Evolutionary conservation across 2,113 vertebrate genomes (phyloP).

Genomic region (Oxygymnocypris stewartii): DNA sequence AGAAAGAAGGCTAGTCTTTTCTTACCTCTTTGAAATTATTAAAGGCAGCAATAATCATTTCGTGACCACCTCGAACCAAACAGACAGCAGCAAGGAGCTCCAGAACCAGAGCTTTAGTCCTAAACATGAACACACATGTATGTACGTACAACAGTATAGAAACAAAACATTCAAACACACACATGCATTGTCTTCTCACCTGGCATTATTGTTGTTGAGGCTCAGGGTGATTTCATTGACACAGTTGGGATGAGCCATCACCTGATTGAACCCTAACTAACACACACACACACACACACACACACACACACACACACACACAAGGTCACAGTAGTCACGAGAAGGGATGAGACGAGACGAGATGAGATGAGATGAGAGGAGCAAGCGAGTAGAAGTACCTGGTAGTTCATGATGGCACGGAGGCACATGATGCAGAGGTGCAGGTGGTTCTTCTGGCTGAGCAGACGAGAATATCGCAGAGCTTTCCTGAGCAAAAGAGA

Average conservation of each 20-base stretch:
- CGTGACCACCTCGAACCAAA: conserved; percentile 86
- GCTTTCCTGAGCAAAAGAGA: conserved; percentile 73
- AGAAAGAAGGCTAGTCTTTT: not conserved
- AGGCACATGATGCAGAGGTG: conserved; percentile 97
- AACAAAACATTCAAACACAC: not conserved
- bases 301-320: no score
- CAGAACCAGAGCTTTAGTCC: conserved; percentile 90
- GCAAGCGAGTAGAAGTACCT: conserved; percentile 73
- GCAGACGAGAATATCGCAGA: conserved; percentile 78
- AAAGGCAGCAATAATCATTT: conserved; percentile 88
- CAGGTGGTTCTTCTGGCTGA: conserved; percentile 88
- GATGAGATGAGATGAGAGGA: not conserved
- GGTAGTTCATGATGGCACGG: conserved; percentile 98
- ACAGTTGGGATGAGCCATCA: conserved; percentile 91
- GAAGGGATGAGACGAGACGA: not conserved
- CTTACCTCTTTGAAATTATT: conserved; percentile 91
- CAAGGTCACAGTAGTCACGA: no score
- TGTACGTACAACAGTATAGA: conserved; percentile 50
- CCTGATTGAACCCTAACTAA: conserved; percentile 92
- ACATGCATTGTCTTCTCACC: conserved; percentile 70
- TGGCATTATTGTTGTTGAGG: conserved; percentile 87
- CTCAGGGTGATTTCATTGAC: conserved; percentile 95
- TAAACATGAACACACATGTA: conserved; percentile 56
- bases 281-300: not conserved
- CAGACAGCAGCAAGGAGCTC: conserved; percentile 90